Base-by-base conservation (phyloP, 2,797 vertebrate species). In the Alauda arvensis region DNA sequence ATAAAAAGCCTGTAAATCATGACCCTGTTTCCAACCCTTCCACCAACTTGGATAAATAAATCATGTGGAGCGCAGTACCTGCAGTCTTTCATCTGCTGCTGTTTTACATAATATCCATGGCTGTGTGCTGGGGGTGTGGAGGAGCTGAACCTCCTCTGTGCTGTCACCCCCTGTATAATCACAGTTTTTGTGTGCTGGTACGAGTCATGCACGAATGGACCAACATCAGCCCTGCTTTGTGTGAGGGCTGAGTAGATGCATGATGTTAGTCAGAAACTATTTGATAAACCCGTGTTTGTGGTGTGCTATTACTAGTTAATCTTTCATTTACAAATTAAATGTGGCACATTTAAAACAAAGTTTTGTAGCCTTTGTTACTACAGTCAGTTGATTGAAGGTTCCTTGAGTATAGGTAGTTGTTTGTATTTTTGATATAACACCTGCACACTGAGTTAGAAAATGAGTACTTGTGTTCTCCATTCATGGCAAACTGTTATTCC, bases 121-220 rank as follows among this genome's bases (percentile, higher is more conserved):
- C 45, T 53, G 8, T 18, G 28, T n/a, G 18, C 18, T 51, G 37
- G 43, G 21, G 60, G 52, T 3, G 8, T 43, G 18, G 28, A 51
- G 28, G 37, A 51, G 6, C 37, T 45, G 52, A 59, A 3, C 16
- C 11, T 40, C 29, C 21, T 43, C 26, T 37, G 26, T 37, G n/a
- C 52, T 49, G 4, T 46, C 18, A 5, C 10, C 9, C 10, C 7
- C 5, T 5, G 0, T 9, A 4, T 8, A 46, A 9, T 48, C 26
- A 29, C 10, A 28, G 18, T 24, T 21, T 37, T 3, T 40, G 8
- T 40, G 29, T 90, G 43, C 31, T 12, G 9, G 11, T 12, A 16
- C 10, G 28, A 21, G 21, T 59, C 18, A 8, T 6, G 16, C 8
- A 61, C 29, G 37, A 71, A 10, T 4, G 34, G 39, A 81, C 40